Evolutionary conservation across 1,140 invertebrate species (phyloP).

Genomic region (Tetranychus urticae): DNA sequence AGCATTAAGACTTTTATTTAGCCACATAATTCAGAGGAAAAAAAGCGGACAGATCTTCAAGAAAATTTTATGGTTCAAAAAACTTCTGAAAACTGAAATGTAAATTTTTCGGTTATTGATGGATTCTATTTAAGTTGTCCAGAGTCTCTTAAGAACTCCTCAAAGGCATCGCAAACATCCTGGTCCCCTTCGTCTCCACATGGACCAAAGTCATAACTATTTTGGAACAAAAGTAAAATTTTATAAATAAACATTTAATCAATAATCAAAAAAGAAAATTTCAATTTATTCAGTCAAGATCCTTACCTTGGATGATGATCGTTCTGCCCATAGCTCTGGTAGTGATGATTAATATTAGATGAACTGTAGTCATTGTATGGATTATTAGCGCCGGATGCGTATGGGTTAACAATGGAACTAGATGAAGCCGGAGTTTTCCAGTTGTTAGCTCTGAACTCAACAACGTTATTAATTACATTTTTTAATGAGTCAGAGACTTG

Average conservation of each 20-base stretch:
- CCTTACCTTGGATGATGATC: background rate
- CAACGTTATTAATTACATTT: background rate
- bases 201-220: slow-evolving; percentile 6
- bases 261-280: background rate
- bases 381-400: background rate
- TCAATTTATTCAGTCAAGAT: background rate
- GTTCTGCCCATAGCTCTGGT: background rate
- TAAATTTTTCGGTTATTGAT: background rate
- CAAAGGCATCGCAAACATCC: slow-evolving; percentile 5
- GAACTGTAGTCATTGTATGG: background rate
- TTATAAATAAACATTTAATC: background rate
- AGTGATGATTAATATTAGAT: background rate
- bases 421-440: background rate
- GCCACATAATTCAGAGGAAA: no score
- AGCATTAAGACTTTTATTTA: no score
- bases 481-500: background rate
- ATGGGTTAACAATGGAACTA: background rate
- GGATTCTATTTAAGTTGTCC: slow-evolving; percentile 1
- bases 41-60: no score
- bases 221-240: background rate
- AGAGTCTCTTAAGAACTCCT: slow-evolving; percentile 1
- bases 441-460: background rate
- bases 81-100: no score
- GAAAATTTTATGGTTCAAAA: no score
- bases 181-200: slow-evolving; percentile 4